Evolutionary conservation across 2,888 invertebrate genomes (phyloP), one percentile per base, ranked within the genome.

Genomic region (Meteorus cinctellus): DNA sequence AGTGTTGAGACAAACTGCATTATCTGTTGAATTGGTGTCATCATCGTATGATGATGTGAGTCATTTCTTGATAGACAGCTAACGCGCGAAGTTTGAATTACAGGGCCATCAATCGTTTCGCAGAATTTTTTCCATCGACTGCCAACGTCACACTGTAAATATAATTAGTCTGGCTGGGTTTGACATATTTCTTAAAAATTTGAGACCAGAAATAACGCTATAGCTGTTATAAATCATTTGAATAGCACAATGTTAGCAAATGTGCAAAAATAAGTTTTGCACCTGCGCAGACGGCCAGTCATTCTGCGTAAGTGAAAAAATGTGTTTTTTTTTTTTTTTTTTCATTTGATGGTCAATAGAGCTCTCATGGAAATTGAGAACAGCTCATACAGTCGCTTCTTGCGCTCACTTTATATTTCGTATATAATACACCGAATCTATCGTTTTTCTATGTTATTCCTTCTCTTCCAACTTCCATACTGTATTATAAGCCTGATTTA

Each of bases 11-110:
- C 19, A 12, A 60, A 27, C 59, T 60, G 19, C 27, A 62, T 62
- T 62, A 62, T 62, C 62, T n/a, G 10, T 62, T 62, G 62, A 62
- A 29, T 62, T 29, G 62, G 31, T n/a, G 10, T 16, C 62, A 62
- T 29, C 27, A 10, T 55, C 19, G 16, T 55, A 0, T 19, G 8
- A 19, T 19, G 24, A 55, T 55, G 4, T 8, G 6, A n/a, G 3
- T n/a, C n/a, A 19, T 19, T 55, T 19, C 14, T 16, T 48, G n/a
- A 48, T n/a, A n/a, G n/a, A 48, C 48, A n/a, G 10, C 4, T 48
- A 5, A 8, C 55, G 5, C 55, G 55, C 55, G 55, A 55, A 55
- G n/a, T 55, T 55, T 55, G n/a, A 55, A 55, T 24, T 55, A 6
- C 19, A 48, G 12, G 8, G 41, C 12, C 41, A 41, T 10, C 8